A percentile compares a stretch with the other conserved stretches of the same genome.
Conservation (phyloP, 2,797 vertebrate species). For the Sandelia bainsii region DNA sequence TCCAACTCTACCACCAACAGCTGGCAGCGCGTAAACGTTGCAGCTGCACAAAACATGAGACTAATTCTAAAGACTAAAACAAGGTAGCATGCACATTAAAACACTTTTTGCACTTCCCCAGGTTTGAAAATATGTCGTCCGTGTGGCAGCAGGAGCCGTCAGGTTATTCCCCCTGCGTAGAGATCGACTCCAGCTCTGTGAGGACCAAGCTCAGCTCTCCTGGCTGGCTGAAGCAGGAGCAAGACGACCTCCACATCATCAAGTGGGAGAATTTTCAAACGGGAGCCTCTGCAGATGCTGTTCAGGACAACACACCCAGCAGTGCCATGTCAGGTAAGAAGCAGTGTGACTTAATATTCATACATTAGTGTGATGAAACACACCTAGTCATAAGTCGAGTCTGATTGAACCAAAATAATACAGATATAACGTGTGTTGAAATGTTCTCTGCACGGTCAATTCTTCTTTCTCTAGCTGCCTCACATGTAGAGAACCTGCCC, state of each 20-base stretch:
- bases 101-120: neutral
- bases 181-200: slow-evolving; percentile 84
- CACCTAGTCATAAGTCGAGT: too few species aligned
- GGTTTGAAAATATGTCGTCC: slow-evolving; percentile 71
- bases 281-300: slow-evolving; percentile 58
- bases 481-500: slow-evolving; percentile 70
- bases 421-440: neutral
- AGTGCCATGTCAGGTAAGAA: slow-evolving; percentile 81
- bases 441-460: too few species aligned
- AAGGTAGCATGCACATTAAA: neutral
- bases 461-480: slow-evolving; percentile 45
- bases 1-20: slow-evolving; percentile 1
- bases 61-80: neutral
- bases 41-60: neutral
- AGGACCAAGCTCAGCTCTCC: slow-evolving; percentile 74
- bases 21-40: slow-evolving; percentile 22
- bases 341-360: neutral
- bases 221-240: slow-evolving; percentile 82
- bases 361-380: neutral
- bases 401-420: too few species aligned
- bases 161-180: slow-evolving; percentile 74
- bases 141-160: slow-evolving; percentile 80
- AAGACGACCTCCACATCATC: slow-evolving; percentile 76
- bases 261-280: slow-evolving; percentile 79
- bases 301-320: slow-evolving; percentile 84